These are phyloP conservation scores for Pachyramphus minor DNA, from an alignment of 2,113 vertebrate species.

Conservation along the genomic window DNA sequence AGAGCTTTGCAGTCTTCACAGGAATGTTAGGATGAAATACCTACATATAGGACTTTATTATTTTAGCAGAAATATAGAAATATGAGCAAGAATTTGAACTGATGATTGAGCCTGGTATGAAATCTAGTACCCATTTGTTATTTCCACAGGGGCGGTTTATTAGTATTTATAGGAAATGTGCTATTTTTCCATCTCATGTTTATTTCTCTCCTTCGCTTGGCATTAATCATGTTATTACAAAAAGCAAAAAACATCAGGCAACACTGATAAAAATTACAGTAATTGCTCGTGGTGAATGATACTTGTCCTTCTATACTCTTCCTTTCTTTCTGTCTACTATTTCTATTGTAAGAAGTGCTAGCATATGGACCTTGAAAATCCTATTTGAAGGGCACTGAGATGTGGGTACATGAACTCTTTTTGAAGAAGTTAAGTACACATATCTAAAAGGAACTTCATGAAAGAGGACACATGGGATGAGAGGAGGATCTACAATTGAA, in stretches of 20 bases:
- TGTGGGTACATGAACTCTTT: fast-evolving
- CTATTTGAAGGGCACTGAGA: not conserved
- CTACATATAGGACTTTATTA: not conserved
- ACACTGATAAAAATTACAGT: not conserved
- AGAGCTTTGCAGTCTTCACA: not conserved
- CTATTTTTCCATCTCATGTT: not conserved
- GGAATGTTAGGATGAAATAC: not conserved
- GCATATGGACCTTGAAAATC: not conserved
- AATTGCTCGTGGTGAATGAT: not conserved
- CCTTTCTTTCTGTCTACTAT: not conserved
- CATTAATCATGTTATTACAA: not conserved
- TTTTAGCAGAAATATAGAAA: not conserved
- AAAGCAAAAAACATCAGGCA: not conserved
- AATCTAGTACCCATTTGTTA: not conserved
- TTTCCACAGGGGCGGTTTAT: not conserved
- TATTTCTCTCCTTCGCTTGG: not conserved
- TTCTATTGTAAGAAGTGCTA: not conserved
- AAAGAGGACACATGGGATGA: not conserved
- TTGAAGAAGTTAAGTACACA: not conserved
- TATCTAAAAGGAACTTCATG: not conserved
- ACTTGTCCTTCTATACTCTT: not conserved
- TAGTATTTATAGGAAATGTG: not conserved
- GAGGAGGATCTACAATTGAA: not conserved
- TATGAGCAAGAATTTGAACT: not conserved
- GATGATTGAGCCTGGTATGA: not conserved